Conservation (phyloP, 2,113 vertebrate species). For the Callipepla squamata region DNA sequence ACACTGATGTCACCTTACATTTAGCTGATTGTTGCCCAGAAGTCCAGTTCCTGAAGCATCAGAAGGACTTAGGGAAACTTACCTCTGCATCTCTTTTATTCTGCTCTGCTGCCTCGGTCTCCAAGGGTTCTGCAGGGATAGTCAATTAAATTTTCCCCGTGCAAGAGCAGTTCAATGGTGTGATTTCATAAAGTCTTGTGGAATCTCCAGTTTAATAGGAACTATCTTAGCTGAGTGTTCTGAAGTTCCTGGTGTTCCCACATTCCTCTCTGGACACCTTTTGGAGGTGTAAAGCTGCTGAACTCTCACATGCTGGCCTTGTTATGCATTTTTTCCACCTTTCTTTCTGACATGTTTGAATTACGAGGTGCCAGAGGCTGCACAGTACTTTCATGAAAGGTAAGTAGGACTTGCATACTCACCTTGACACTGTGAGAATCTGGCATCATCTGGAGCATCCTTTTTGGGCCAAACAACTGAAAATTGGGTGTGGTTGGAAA, state of each 20-base stretch:
- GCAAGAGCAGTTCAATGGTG: background rate
- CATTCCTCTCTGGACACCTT: background rate
- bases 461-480: background rate
- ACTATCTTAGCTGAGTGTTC: background rate
- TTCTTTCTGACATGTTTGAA: background rate
- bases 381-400: background rate
- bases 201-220: background rate
- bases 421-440: background rate
- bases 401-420: background rate
- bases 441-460: background rate
- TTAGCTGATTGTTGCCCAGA: background rate
- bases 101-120: background rate
- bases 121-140: background rate
- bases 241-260: background rate
- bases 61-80: background rate
- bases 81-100: background rate
- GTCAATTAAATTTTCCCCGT: background rate
- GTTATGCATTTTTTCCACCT: background rate
- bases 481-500: background rate
- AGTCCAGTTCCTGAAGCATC: background rate
- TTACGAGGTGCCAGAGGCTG: background rate
- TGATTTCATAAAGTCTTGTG: background rate
- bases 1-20: background rate
- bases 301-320: background rate
- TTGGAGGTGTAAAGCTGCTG: background rate